A percentile compares a stretch with the other conserved stretches of the same genome.
Evolutionary conservation across 2,888 invertebrate species (phyloP).

Genomic region (Idaea aversata): DNA sequence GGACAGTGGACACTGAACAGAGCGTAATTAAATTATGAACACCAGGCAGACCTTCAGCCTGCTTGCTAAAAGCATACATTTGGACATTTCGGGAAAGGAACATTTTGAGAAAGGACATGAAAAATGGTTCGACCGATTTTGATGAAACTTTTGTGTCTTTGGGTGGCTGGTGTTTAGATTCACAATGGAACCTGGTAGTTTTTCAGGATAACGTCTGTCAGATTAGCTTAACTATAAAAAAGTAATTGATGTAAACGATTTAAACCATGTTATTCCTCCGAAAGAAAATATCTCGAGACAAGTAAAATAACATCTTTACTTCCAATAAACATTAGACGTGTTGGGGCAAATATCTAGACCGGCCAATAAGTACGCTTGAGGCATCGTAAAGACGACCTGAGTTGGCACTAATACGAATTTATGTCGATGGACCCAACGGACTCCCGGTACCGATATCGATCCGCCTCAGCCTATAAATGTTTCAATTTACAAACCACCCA

Average conservation of each 20-base stretch:
- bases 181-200: no score
- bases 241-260: no score
- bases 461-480: slow-evolving; percentile 66
- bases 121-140: no score
- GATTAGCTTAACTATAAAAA: no score
- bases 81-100: no score
- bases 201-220: slow-evolving; percentile 17
- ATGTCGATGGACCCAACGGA: slow-evolving; percentile 68
- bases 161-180: no score
- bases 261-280: not conserved
- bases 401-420: slow-evolving; percentile 79
- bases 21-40: no score
- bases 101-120: no score
- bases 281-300: not conserved
- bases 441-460: slow-evolving; percentile 61
- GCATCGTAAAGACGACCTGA: slow-evolving; percentile 76
- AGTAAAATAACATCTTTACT: slow-evolving; percentile 37
- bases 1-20: no score
- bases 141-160: no score
- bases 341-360: slow-evolving; percentile 57
- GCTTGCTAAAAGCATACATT: no score
- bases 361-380: slow-evolving; percentile 68
- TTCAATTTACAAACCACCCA: slow-evolving; percentile 66
- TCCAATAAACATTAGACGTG: slow-evolving; percentile 56
- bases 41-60: no score